Conservation (phyloP, 2,888 invertebrate species). For the Lasiommata megera region DNA sequence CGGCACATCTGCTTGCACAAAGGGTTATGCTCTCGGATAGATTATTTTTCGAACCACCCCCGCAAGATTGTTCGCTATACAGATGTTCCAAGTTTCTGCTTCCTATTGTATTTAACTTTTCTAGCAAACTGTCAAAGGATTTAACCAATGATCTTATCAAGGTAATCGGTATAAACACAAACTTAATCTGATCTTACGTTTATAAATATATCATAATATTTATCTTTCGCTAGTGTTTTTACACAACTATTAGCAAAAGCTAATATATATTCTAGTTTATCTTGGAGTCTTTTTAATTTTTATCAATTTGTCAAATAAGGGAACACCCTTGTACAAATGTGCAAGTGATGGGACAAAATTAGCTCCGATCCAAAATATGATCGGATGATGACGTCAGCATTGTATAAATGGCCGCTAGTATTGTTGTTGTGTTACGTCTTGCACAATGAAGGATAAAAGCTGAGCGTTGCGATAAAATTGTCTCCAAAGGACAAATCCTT, state of each 20-base stretch:
- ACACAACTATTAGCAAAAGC: background rate
- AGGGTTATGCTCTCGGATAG: constrained; percentile 75
- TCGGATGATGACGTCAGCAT: constrained; percentile 64
- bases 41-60: constrained; percentile 80
- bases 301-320: background rate
- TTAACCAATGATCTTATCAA: constrained; percentile 16
- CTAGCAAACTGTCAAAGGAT: constrained; percentile 23
- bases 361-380: constrained; percentile 67
- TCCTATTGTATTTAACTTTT: constrained; percentile 31
- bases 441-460: constrained; percentile 62
- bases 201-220: too few relatives aligned
- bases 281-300: background rate
- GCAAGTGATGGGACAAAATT: constrained; percentile 54
- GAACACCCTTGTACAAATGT: constrained; percentile 53
- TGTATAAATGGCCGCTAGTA: constrained; percentile 51
- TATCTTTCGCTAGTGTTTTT: too few relatives aligned
- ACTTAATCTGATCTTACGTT: background rate
- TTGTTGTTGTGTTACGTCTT: constrained; percentile 74
- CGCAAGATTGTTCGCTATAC: constrained; percentile 78
- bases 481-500: constrained; percentile 63
- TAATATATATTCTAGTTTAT: background rate
- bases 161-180: constrained; percentile 8
- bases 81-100: constrained; percentile 59
- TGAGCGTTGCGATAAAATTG: constrained; percentile 68
- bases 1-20: constrained; percentile 79